Base-by-base conservation (phyloP, 92 coral and sea anemone species). In the Scolanthus callimorphus region DNA sequence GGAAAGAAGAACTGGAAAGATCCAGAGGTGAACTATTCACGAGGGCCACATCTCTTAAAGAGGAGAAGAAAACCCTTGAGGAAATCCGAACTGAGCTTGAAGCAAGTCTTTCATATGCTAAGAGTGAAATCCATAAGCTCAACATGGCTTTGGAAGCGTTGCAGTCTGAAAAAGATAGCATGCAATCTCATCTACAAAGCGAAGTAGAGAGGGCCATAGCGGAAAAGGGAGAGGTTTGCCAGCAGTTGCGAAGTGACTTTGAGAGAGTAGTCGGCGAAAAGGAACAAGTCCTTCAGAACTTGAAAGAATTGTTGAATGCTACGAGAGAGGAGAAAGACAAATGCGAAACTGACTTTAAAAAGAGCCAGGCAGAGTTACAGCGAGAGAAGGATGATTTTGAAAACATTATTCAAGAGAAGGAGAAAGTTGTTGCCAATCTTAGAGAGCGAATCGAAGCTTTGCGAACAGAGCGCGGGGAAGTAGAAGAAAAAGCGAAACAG, bases 321-420 rank as follows among this genome's bases (percentile, higher is more conserved):
- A 56, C 44, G 25, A 51, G 74, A 52, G 55, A 58, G n/a, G 80
- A 71, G 44, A 45, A 24, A 44, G 49, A 59, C 10, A 48, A 64
- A n/a, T 29, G 60, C 19, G 65, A 53, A 8, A 51, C 19, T 0
- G 73, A 57, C 17, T 30, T 48, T 4, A 63, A 37, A 38, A 56
- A 65, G 25, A 29, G 37, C 13, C 46, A 17, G 15, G 24, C 31
- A 4, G 70, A 65, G 29, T 12, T 63, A 11, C 81, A 65, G 11
- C 63, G 69, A 28, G 49, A 82, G 66, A 73, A 78, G 30, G 74
- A 60, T 48, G 77, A 74, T 17, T 84, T 84, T 53, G 91, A 84
- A 45, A 44, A 53, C 3, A 53, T 78, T 25, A 31, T 68, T 12
- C 27, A 38, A 17, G 91, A 84, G 27, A 78, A 79, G 59, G 85